Evolutionary conservation across 2,113 vertebrate genomes (phyloP).

Genomic region (Anhinga rufa): DNA sequence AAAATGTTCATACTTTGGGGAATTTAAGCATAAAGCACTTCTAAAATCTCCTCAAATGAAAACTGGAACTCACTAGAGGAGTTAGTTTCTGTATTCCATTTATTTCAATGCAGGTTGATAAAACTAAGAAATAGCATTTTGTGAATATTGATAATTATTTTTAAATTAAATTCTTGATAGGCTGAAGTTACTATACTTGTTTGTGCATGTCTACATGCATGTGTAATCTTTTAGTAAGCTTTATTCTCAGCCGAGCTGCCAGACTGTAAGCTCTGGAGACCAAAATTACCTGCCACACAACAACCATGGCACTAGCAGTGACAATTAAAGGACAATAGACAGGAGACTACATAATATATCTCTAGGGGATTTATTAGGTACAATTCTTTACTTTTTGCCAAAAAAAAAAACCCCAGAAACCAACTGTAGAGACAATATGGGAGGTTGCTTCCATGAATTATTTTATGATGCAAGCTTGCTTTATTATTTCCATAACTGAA

Average conservation of each 20-base stretch:
- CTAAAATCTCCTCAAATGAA: conserved; percentile 6
- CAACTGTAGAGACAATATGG: neutral
- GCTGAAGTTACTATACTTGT: neutral
- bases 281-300: neutral
- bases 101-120: neutral
- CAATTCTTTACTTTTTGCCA: neutral
- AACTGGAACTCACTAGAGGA: neutral
- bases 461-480: neutral
- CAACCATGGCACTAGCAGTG: neutral
- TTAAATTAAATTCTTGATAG: conserved; percentile 44
- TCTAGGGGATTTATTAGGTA: neutral
- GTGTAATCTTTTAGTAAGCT: neutral
- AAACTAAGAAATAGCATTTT: neutral
- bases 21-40: conserved; percentile 29
- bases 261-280: neutral
- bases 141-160: neutral
- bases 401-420: neutral
- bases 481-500: neutral
- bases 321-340: neutral
- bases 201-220: neutral
- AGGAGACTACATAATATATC: neutral
- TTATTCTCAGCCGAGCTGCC: neutral
- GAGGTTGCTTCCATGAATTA: neutral
- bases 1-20: conserved; percentile 8
- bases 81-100: neutral